These are phyloP conservation scores for Nephotettix cincticeps DNA, from an alignment of 1,140 invertebrate genomes.

Conservation along the genomic window DNA sequence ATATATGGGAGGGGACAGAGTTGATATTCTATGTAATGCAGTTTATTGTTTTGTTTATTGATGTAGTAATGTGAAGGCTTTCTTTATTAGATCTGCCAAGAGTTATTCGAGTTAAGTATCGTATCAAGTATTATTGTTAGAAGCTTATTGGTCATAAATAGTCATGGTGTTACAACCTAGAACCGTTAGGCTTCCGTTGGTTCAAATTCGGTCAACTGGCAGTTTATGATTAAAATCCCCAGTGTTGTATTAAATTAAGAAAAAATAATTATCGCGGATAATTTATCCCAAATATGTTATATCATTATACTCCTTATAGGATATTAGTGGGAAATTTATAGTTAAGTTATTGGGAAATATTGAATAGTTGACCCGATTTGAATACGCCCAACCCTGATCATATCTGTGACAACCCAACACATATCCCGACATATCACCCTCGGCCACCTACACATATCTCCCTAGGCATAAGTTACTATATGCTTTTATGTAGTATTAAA, in stretches of 20 bases:
- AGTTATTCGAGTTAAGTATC: constrained; percentile 1
- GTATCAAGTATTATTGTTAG: neutral
- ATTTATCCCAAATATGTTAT: too few relatives aligned
- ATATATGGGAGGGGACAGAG: constrained; percentile 1
- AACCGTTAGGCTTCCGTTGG: too few relatives aligned
- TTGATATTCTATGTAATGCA: constrained; percentile 12
- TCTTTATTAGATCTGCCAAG: constrained; percentile 8
- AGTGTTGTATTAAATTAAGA: too few relatives aligned
- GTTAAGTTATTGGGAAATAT: too few relatives aligned
- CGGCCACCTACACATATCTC: neutral
- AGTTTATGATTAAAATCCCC: too few relatives aligned
- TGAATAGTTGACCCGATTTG: too few relatives aligned
- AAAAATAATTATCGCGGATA: too few relatives aligned
- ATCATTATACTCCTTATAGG: too few relatives aligned
- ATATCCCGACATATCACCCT: neutral
- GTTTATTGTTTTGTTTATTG: constrained; percentile 1
- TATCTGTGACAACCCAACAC: neutral
- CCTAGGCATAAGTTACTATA: neutral
- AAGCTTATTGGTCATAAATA: neutral
- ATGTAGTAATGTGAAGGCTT: constrained; percentile 7
- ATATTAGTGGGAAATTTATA: too few relatives aligned
- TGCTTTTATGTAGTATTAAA: neutral
- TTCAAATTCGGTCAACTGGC: too few relatives aligned
- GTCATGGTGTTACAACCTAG: neutral
- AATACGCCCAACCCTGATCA: too few relatives aligned